These are phyloP conservation scores for Globodera rostochiensis DNA, from an alignment of 1,140 invertebrate species.

Conservation along the genomic window DNA sequence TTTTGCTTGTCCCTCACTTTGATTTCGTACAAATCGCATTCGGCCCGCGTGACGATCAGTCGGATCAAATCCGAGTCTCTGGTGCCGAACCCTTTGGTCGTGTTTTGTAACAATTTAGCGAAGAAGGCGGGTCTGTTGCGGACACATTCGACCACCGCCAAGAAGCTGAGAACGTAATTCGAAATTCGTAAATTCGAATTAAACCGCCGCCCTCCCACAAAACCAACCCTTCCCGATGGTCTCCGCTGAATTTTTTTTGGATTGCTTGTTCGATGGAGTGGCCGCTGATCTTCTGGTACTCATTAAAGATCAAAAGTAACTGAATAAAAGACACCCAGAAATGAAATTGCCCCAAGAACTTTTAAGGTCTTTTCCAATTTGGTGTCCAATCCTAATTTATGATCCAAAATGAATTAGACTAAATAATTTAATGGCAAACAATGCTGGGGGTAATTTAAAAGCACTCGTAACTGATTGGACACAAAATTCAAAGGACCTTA, in stretches of 20 bases:
- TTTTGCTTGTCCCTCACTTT: slow-evolving; percentile 53
- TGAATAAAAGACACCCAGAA: neutral
- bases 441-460: too few relatives aligned
- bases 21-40: slow-evolving; percentile 70
- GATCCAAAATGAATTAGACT: too few relatives aligned
- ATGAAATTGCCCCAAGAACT: too few relatives aligned
- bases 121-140: too few relatives aligned
- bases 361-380: too few relatives aligned
- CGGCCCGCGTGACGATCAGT: slow-evolving; percentile 68
- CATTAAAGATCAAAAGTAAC: slow-evolving; percentile 78
- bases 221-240: slow-evolving; percentile 75
- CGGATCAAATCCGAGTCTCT: slow-evolving; percentile 68
- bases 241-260: slow-evolving; percentile 83
- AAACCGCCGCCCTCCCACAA: too few relatives aligned
- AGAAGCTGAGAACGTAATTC: slow-evolving; percentile 70
- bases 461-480: neutral
- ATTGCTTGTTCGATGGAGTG: slow-evolving; percentile 83
- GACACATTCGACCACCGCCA: slow-evolving; percentile 69
- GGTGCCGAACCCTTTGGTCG: slow-evolving; percentile 62
- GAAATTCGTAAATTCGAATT: too few relatives aligned
- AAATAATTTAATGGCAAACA: too few relatives aligned
- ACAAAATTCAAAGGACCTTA: neutral
- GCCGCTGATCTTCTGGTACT: slow-evolving; percentile 72
- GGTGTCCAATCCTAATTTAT: too few relatives aligned
- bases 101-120: too few relatives aligned